Evolutionary conservation across 2,888 invertebrate species (phyloP).

Genomic region (Ectemnius cavifrons): DNA sequence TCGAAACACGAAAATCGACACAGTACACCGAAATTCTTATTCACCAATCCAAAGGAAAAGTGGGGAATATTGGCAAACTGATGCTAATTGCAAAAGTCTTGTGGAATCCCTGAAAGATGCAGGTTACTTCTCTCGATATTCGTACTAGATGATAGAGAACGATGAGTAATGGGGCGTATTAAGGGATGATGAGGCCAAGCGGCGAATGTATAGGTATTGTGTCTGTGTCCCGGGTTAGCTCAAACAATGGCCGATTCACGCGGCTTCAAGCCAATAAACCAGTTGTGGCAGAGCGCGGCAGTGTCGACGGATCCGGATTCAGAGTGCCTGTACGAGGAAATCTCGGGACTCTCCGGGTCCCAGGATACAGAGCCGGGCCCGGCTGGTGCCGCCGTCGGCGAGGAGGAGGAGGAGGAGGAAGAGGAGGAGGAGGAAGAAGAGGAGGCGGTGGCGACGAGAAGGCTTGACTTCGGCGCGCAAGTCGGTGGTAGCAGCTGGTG

Average conservation of each 20-base stretch:
- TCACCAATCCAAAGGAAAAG: no score
- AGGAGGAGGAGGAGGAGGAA: conserved; percentile 72
- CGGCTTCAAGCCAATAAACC: conserved; percentile 77
- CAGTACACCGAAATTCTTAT: no score
- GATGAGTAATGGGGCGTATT: no score
- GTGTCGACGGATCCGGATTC: conserved; percentile 75
- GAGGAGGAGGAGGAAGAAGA: conserved; percentile 49
- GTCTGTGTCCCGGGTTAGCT: conserved; percentile 62
- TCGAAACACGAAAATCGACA: no score
- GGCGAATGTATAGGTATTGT: conserved; percentile 34
- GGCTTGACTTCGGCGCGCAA: conserved; percentile 57
- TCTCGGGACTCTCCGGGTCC: conserved; percentile 72
- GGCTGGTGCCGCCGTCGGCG: conserved; percentile 55
- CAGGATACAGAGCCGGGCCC: conserved; percentile 65
- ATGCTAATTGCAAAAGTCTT: no score
- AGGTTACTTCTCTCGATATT: no score
- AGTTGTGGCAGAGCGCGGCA: conserved; percentile 74
- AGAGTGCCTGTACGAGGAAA: conserved; percentile 77
- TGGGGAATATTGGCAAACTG: no score
- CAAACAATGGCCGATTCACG: conserved; percentile 77
- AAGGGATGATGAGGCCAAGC: no score
- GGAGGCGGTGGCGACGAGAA: conserved; percentile 25
- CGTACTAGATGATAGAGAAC: no score
- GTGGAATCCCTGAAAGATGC: no score
- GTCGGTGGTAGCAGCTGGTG: conserved; percentile 60